Evolutionary conservation across 2,113 vertebrate genomes (phyloP).

Genomic region (Turnix velox): DNA sequence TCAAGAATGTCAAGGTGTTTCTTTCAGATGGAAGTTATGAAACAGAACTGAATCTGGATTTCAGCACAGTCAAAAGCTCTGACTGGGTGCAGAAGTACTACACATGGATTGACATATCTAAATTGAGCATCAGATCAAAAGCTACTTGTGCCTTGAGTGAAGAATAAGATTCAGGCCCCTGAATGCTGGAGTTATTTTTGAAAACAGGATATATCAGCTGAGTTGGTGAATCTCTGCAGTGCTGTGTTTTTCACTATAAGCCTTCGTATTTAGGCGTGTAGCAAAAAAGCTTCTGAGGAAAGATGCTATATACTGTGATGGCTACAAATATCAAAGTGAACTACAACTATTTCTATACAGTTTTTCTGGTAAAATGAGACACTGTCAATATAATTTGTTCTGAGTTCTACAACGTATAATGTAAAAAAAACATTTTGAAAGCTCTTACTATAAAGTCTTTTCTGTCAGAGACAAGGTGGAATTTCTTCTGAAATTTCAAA

Average conservation of each 20-base stretch:
- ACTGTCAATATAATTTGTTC: neutral
- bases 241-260: neutral
- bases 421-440: neutral
- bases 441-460: neutral
- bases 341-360: neutral
- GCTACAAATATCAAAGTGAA: neutral
- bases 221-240: neutral
- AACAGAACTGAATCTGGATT: neutral
- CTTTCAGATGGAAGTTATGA: neutral
- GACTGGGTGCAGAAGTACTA: neutral
- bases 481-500: neutral
- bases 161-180: neutral
- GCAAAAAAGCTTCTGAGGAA: neutral
- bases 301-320: neutral
- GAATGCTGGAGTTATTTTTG: neutral
- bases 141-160: neutral
- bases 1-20: neutral
- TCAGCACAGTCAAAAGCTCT: neutral
- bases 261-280: neutral
- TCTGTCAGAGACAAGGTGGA: neutral
- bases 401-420: neutral
- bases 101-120: neutral
- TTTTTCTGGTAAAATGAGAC: neutral
- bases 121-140: neutral
- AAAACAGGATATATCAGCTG: neutral